Base-by-base conservation (phyloP, 2,113 vertebrate species). In the Siniperca chuatsi region DNA sequence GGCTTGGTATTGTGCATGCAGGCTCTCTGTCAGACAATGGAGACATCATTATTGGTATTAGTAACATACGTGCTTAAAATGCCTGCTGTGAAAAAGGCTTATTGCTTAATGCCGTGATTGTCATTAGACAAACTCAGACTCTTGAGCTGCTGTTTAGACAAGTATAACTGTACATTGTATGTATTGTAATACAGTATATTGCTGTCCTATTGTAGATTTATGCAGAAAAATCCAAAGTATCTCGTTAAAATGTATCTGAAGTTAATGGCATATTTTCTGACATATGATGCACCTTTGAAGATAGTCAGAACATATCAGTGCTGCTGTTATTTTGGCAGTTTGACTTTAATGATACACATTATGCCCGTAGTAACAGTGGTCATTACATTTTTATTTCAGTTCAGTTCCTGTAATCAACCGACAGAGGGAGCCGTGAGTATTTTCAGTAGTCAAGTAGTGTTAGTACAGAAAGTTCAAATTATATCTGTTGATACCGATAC, bases 341-440 rank as follows among this genome's bases (percentile, higher is more conserved):
- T 54, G 16, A 42, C 10, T 15, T 9, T 37, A 61, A 50, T 52
- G 12, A 50, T 37, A 1, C 3, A 35, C 74, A 35, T 46, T 35
- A 44, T n/a, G 15, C 1, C 2, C 64, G 8, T 6, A 13, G 25
- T 40, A 10, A 73, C 29, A 40, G 29, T 5, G 21, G 52, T 48
- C 1, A 52, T 4, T 33, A 15, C 0, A 20, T n/a, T 44, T 64
- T 66, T 18, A 8, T 77, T 73, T 46, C 2, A 1, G 7, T 44
- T 67, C 42, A 81, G 8, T 90, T 75, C 48, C n/a, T 37, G 1
- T 20, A 58, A 18, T 52, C 40, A 72, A 46, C 75, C 92, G 83
- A 0, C 62, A 92, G 90, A 64, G 79, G 89, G 89, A 2, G 80
- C 35, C 11, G 29, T 15, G 1, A 16, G n/a, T 48, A 16, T 25